phyloP scores from a whole-genome alignment of 1,140 invertebrate species.

The Macrobrachium rosenbergii region DNA sequence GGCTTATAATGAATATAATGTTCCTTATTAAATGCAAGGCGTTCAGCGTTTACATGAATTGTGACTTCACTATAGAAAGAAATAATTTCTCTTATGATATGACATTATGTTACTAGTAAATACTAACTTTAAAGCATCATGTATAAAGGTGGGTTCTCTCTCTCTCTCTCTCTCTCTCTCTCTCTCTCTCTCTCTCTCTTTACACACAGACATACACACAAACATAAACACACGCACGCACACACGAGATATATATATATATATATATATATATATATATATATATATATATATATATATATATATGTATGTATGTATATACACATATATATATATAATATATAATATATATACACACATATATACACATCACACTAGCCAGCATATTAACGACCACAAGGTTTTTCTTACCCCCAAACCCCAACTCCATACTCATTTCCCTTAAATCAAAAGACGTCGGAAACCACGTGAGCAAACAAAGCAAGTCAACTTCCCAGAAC shows the following conservation, averaged over 20 bases:
- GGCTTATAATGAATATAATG: too few species aligned
- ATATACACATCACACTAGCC: too few species aligned
- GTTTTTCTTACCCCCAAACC: too few species aligned
- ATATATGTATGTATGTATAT: constrained; percentile 9
- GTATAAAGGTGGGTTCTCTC: too few species aligned
- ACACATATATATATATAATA: neutral
- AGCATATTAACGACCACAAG: too few species aligned
- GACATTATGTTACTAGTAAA: too few species aligned
- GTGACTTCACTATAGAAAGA: too few species aligned
- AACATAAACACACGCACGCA: neutral
- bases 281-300: constrained; percentile 32
- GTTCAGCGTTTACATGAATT: too few species aligned
- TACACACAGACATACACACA: neutral
- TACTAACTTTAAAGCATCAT: too few species aligned
- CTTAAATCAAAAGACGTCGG: neutral
- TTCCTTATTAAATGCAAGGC: too few species aligned
- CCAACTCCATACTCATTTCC: neutral
- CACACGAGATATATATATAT: neutral
- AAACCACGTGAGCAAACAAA: neutral
- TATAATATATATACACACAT: neutral
- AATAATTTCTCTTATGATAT: too few species aligned
- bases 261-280: constrained; percentile 34
- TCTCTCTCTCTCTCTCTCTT: neutral
- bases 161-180: neutral
- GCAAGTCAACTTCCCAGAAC: too few species aligned